Conservation (phyloP, 2,797 vertebrate species). For the Thaleichthys pacificus region DNA sequence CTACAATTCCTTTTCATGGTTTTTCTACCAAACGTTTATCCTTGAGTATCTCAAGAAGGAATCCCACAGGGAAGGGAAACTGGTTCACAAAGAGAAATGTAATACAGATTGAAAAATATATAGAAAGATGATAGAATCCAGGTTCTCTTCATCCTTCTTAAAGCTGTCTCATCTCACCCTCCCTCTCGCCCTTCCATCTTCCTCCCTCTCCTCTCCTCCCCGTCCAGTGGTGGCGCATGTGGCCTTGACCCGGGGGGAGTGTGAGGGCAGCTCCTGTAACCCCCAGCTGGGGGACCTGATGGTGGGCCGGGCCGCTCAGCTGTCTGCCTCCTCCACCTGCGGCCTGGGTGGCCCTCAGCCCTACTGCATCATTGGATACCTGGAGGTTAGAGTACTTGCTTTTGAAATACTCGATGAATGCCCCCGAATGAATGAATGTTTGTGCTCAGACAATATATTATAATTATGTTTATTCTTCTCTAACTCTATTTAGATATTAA, state of each 20-base stretch:
- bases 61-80: too few species aligned
- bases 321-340: constrained; percentile 85
- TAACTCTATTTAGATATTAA: too few species aligned
- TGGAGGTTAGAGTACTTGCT: constrained; percentile 78
- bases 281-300: constrained; percentile 82
- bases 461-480: background rate
- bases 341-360: constrained; percentile 76
- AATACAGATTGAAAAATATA: too few species aligned
- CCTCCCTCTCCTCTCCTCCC: background rate
- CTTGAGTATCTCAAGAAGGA: too few species aligned
- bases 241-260: constrained; percentile 66
- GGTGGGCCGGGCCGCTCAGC: constrained; percentile 76
- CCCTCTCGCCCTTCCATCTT: background rate
- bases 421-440: background rate
- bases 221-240: constrained; percentile 63
- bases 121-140: too few species aligned
- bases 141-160: too few species aligned
- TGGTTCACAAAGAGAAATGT: too few species aligned
- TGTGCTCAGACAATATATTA: background rate
- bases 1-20: too few species aligned
- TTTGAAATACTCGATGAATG: background rate
- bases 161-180: background rate
- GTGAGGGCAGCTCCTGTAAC: constrained; percentile 68
- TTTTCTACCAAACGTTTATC: too few species aligned
- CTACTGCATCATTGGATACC: constrained; percentile 87